Evolutionary conservation across 2,888 invertebrate species (phyloP).

Genomic region (Drosophila silvestris): DNA sequence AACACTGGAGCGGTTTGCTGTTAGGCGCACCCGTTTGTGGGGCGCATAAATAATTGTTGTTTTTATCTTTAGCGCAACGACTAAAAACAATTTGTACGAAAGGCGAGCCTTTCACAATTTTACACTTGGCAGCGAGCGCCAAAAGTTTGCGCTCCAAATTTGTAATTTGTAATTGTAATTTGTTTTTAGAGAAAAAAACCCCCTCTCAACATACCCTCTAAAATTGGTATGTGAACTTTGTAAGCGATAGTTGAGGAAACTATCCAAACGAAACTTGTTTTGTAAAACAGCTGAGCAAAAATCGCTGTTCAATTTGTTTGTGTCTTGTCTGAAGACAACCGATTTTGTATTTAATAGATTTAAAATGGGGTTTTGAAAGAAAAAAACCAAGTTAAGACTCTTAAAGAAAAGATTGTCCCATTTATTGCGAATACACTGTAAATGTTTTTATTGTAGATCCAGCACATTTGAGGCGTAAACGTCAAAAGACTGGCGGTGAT

Average conservation of each 20-base stretch:
- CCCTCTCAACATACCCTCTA: neutral
- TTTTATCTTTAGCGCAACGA: conserved; percentile 33
- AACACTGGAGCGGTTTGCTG: conserved; percentile 15
- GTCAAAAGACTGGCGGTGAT: conserved; percentile 85
- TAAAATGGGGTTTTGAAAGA: conserved; percentile 26
- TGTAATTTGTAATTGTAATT: conserved; percentile 56
- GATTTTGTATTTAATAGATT: conserved; percentile 65
- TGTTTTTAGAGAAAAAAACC: conserved; percentile 31
- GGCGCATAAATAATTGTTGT: conserved; percentile 17
- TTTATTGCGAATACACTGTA: conserved; percentile 20
- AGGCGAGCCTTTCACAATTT: conserved; percentile 24
- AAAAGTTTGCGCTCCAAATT: conserved; percentile 7
- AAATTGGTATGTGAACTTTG: conserved; percentile 35
- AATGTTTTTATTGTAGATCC: conserved; percentile 87
- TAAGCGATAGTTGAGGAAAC: conserved; percentile 22
- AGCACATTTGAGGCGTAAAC: conserved; percentile 86
- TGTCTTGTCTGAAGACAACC: conserved; percentile 21
- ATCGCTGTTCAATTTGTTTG: conserved; percentile 27
- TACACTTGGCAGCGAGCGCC: conserved; percentile 41
- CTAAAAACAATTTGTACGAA: conserved; percentile 29
- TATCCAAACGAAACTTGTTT: conserved; percentile 40
- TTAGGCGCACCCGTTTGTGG: neutral
- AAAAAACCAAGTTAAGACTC: conserved; percentile 34
- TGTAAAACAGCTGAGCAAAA: conserved; percentile 25
- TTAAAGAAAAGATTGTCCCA: conserved; percentile 39